Evolutionary conservation across 1,140 invertebrate species (phyloP).

Genomic region (Platyura marginata): DNA sequence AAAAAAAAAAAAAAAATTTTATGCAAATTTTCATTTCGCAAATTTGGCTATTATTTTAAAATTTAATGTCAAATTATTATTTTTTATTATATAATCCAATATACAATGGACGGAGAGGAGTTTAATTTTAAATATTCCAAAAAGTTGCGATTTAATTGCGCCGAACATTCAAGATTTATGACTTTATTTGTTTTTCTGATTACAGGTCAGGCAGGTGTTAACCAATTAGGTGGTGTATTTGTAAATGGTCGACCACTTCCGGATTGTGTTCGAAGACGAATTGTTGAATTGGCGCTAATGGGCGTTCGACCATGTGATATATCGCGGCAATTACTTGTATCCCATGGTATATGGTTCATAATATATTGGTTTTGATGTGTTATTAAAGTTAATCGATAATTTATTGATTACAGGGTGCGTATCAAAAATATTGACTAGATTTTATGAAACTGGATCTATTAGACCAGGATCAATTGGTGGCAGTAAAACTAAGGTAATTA

Average conservation of each 20-base stretch:
- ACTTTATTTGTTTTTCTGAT: slow-evolving; percentile 1
- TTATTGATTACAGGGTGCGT: slow-evolving; percentile 36
- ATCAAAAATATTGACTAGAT: slow-evolving; percentile 93
- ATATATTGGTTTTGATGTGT: background rate
- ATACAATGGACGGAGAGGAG: too few species aligned
- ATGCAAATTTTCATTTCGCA: too few species aligned
- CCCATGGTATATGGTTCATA: slow-evolving; percentile 47
- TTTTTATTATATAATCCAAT: too few species aligned
- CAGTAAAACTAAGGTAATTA: slow-evolving; percentile 74
- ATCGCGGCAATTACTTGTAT: slow-evolving; percentile 82
- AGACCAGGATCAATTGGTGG: slow-evolving; percentile 79
- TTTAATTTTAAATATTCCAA: too few species aligned
- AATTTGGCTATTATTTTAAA: too few species aligned
- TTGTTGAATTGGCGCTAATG: slow-evolving; percentile 81
- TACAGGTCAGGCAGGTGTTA: slow-evolving; percentile 82
- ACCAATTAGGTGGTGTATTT: slow-evolving; percentile 90
- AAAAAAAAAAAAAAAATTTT: too few species aligned
- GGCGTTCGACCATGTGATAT: slow-evolving; percentile 92
- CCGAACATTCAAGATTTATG: slow-evolving; percentile 1
- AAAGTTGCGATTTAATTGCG: too few species aligned
- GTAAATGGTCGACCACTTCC: slow-evolving; percentile 89
- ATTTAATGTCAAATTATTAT: too few species aligned
- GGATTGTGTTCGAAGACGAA: slow-evolving; percentile 79
- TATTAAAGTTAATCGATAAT: background rate
- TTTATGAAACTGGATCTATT: slow-evolving; percentile 88